phyloP scores from a whole-genome alignment of 1,140 invertebrate species.

The Diabrotica undecimpunctata region DNA sequence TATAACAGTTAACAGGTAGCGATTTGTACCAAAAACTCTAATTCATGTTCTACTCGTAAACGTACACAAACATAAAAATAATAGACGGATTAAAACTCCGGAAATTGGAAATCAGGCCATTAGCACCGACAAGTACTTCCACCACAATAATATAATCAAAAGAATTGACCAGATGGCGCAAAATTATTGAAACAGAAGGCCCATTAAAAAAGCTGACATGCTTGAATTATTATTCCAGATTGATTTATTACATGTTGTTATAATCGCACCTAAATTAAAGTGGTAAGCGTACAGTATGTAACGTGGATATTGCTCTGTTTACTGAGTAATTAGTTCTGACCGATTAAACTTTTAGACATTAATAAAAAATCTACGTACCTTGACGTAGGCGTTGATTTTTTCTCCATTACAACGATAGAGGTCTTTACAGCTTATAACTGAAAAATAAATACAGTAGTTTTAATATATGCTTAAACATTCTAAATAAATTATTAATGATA shows the following conservation, averaged over 20 bases:
- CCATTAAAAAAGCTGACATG: constrained; percentile 8
- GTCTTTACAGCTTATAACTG: constrained; percentile 52
- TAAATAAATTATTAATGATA: too few relatives aligned
- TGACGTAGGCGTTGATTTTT: constrained; percentile 53
- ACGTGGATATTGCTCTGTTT: too few relatives aligned
- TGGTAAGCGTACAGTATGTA: too few relatives aligned
- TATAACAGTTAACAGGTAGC: too few relatives aligned
- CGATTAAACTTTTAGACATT: too few relatives aligned
- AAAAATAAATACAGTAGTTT: constrained; percentile 17
- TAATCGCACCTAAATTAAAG: too few relatives aligned
- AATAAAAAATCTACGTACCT: constrained; percentile 37
- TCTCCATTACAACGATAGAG: constrained; percentile 45
- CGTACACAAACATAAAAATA: too few relatives aligned
- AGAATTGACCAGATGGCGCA: constrained; percentile 8
- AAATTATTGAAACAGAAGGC: constrained; percentile 8
- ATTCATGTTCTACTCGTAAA: too few relatives aligned
- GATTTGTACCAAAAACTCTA: too few relatives aligned
- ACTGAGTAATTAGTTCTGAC: too few relatives aligned
- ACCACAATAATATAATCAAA: constrained; percentile 6
- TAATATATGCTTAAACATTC: too few relatives aligned
- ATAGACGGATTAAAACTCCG: constrained; percentile 1
- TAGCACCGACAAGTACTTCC: neutral
- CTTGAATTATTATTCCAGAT: constrained; percentile 7
- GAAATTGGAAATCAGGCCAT: constrained; percentile 5
- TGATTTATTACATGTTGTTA: neutral